Conservation (phyloP, 1,140 invertebrate species). For the Fopius arisanus region DNA sequence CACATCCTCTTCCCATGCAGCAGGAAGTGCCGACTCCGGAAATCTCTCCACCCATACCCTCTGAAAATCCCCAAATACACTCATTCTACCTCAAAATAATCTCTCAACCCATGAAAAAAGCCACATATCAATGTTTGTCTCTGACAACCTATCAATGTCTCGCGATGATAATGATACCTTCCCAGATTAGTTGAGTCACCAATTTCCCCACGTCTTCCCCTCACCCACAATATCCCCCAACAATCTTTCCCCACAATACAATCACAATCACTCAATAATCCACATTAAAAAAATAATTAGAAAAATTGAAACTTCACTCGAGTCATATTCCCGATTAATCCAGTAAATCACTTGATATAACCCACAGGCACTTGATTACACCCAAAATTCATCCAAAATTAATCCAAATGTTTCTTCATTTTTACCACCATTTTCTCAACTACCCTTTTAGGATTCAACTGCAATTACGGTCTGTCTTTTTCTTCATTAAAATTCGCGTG, state of each 20-base stretch:
- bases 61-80: conserved; percentile 88
- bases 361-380: not conserved
- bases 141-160: not conserved
- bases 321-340: not conserved
- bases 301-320: not conserved
- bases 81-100: conserved; percentile 67
- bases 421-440: not conserved
- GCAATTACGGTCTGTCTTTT: not conserved
- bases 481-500: not conserved
- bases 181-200: not conserved
- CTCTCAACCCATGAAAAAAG: not conserved
- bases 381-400: not conserved
- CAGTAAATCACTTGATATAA: not conserved
- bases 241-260: not conserved
- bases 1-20: conserved; percentile 91
- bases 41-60: conserved; percentile 87
- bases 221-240: not conserved
- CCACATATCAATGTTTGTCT: not conserved
- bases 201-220: not conserved
- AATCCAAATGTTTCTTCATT: not conserved
- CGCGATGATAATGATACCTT: not conserved
- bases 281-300: not conserved
- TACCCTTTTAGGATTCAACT: not conserved
- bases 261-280: not conserved
- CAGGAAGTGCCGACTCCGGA: conserved; percentile 85